Evolutionary conservation across 2,797 vertebrate species (phyloP).

Genomic region (Tauraco hartlaubi): DNA sequence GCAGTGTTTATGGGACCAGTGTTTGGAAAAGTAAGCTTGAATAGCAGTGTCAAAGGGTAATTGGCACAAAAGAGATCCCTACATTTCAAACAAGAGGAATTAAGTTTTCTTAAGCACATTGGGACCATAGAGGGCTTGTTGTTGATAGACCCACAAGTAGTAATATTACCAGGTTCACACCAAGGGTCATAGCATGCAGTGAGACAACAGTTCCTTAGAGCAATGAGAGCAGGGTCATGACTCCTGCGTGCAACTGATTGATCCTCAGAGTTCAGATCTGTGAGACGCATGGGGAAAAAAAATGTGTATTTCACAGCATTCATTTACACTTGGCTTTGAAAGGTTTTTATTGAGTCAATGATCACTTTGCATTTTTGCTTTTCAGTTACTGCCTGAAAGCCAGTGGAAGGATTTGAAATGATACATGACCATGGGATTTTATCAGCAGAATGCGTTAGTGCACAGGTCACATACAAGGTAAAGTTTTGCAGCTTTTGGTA

Average conservation of each 20-base stretch:
- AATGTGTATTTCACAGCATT: neutral
- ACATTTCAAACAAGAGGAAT: constrained; percentile 54
- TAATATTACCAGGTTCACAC: constrained; percentile 60
- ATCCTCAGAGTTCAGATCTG: constrained; percentile 39
- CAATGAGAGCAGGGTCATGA: constrained; percentile 30
- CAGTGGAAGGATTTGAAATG: neutral
- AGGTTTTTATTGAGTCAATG: constrained; percentile 19
- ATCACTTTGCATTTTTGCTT: constrained; percentile 10
- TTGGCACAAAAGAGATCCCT: constrained; percentile 52
- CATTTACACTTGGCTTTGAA: constrained; percentile 7
- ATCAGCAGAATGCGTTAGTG: neutral
- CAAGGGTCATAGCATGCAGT: constrained; percentile 37
- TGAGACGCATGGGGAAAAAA: neutral
- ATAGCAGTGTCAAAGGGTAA: constrained; percentile 36
- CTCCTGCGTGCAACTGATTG: constrained; percentile 39
- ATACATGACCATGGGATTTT: neutral
- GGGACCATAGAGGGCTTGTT: constrained; percentile 51
- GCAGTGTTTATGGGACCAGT: neutral
- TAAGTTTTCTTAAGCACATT: constrained; percentile 50
- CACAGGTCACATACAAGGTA: neutral
- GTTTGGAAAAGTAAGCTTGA: constrained; percentile 44
- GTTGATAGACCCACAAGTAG: constrained; percentile 51
- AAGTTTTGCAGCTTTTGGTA: neutral
- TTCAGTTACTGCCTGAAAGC: constrained; percentile 17
- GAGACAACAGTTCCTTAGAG: constrained; percentile 57